These are phyloP conservation scores for Sebastes steindachneri DNA, from an alignment of 2,797 vertebrate species.

Conservation along the genomic window DNA sequence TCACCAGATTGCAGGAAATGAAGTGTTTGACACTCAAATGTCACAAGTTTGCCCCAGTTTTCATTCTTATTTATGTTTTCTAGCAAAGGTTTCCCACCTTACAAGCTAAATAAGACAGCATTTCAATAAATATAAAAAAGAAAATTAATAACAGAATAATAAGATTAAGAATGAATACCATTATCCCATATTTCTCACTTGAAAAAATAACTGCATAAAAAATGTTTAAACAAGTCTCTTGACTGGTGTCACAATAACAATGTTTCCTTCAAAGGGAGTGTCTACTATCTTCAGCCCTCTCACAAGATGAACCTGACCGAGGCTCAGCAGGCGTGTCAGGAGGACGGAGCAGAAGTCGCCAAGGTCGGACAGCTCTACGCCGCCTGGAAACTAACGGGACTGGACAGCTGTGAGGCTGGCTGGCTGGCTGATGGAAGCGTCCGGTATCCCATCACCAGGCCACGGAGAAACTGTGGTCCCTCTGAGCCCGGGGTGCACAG, in stretches of 20 bases:
- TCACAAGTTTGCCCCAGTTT: neutral
- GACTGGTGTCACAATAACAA: neutral
- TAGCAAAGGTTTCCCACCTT: neutral
- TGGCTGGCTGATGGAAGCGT: conserved; percentile 90
- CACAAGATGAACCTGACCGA: conserved; percentile 83
- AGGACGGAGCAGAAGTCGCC: conserved; percentile 81
- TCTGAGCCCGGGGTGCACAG: conserved; percentile 84
- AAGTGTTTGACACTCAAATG: too few relatives aligned
- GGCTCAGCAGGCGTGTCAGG: conserved; percentile 83
- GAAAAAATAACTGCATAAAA: neutral
- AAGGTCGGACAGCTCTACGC: conserved; percentile 90
- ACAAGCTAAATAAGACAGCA: neutral
- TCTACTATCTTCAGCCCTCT: conserved; percentile 84
- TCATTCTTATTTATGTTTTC: neutral
- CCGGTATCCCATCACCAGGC: conserved; percentile 85
- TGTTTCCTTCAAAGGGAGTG: conserved; percentile 75
- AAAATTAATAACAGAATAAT: neutral
- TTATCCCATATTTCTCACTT: neutral
- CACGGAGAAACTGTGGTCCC: conserved; percentile 85
- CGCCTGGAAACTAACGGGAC: conserved; percentile 85
- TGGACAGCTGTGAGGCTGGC: conserved; percentile 87
- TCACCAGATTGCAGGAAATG: too few relatives aligned
- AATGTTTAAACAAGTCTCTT: neutral
- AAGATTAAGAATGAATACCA: neutral
- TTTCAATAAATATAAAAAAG: neutral